Evolutionary conservation across 2,888 invertebrate species (phyloP), one percentile per base, ranked within the genome.

Genomic region (Cataglyphis cursor): DNA sequence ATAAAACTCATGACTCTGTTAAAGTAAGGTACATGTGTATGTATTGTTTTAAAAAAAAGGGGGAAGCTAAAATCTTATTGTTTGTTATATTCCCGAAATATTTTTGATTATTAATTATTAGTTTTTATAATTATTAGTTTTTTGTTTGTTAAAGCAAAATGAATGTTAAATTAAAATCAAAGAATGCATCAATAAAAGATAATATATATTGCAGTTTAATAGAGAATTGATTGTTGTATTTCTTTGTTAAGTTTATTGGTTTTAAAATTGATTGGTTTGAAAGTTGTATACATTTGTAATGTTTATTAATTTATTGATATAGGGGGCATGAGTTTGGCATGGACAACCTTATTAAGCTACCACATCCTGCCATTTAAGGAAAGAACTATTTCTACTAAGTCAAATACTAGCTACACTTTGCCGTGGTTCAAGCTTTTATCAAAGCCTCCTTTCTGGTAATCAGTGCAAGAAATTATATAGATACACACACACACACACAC

Each of bases 371-470:
- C 92, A 35, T 90, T 91, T 84, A 89, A 88, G 72, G 87, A 86
- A 86, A 91, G 61, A 82, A 44, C 88, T 75, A 84, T 88, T 84
- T 90, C 91, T 64, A 81, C 84, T 51, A 92, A 90, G 62, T 80
- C 86, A 61, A 86, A 85, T 57, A 83, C 86, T 84, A 28, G 96
- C 64, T 90, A 90, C 57, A 87, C 89, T 62, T 89, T 97, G 65
- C 97, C 97, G 21, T 97, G 97, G 96, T 92, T 96, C 35, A 95
- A 95, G 70, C 95, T 97, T 75, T 96, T 97, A 85, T 94, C 95
- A 35, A 96, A 96, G 83, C 93, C 96, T 44, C 96, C 96, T 72
- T 96, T 97, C 92, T 97, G 97, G 97, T 96, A 94, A 92, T 90
- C 82, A 88, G 73, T 87, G 86, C 87, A 89, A 86, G 72, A 48